Percentiles rank a stretch among this genome's conserved stretches.
Evolutionary conservation across 2,888 invertebrate genomes (phyloP).

Genomic region (Ferdinandea cuprea): DNA sequence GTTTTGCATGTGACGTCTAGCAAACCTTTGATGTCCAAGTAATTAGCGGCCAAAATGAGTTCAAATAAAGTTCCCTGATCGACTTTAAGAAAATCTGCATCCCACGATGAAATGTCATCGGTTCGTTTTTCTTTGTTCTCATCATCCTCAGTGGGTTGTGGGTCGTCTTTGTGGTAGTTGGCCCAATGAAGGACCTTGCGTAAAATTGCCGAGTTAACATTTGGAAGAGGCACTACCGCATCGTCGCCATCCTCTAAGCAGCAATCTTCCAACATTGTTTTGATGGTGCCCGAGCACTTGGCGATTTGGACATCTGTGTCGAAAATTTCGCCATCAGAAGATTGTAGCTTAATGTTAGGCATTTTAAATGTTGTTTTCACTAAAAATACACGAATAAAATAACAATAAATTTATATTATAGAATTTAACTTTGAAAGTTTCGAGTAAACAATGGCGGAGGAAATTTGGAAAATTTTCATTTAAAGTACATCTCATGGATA

Average conservation of each 20-base stretch:
- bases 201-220: constrained; percentile 98
- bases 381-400: constrained; percentile 2
- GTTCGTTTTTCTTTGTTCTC: constrained; percentile 99
- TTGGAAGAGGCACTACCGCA: constrained; percentile 97
- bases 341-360: constrained; percentile 97
- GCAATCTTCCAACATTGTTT: constrained; percentile 98
- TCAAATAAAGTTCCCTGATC: constrained; percentile 98
- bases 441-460: constrained; percentile 63
- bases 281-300: constrained; percentile 98
- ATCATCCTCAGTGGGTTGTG: constrained; percentile 97
- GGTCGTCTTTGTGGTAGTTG: constrained; percentile 97
- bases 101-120: constrained; percentile 99
- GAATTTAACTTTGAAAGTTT: background rate
- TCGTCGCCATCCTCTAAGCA: constrained; percentile 96
- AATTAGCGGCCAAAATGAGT: constrained; percentile 97
- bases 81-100: constrained; percentile 99
- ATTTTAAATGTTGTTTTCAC: constrained; percentile 84
- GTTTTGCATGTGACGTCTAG: constrained; percentile 99
- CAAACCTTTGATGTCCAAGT: constrained; percentile 96
- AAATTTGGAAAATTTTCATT: background rate
- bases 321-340: constrained; percentile 97
- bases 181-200: constrained; percentile 97
- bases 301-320: constrained; percentile 98
- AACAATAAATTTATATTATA: background rate
- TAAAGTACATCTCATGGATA: background rate